These are phyloP conservation scores for Nephrotoma flavescens DNA, from an alignment of 2,888 invertebrate species.

Conservation along the genomic window DNA sequence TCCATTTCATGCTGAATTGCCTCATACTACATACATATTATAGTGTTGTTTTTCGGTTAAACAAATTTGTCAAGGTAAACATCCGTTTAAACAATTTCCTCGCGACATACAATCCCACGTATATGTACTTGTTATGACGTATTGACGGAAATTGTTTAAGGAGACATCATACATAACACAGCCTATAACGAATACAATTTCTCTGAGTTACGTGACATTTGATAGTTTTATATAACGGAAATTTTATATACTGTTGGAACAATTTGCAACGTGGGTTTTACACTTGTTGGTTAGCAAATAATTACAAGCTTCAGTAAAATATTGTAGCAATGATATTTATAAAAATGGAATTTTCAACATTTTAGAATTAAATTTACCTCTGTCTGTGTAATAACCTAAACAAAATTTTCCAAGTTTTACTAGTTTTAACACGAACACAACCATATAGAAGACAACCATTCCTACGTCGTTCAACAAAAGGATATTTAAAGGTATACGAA, in stretches of 20 bases:
- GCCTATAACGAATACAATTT: not conserved
- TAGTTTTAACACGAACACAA: not conserved
- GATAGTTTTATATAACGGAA: not conserved
- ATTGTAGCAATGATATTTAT: not conserved
- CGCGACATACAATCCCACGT: not conserved
- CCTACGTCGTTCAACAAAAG: not conserved
- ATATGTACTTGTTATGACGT: not conserved
- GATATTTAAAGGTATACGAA: not conserved
- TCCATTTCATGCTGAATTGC: not conserved
- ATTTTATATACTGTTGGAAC: too few species aligned
- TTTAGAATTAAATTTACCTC: not conserved
- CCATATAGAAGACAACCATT: not conserved
- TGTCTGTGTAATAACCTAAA: not conserved
- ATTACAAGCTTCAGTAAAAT: not conserved
- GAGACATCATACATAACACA: not conserved
- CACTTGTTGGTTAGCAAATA: too few species aligned
- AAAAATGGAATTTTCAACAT: not conserved
- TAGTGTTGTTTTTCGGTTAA: not conserved
- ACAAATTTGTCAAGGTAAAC: not conserved
- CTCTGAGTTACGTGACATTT: not conserved
- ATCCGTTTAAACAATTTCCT: not conserved
- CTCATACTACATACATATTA: not conserved
- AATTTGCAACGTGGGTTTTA: too few species aligned
- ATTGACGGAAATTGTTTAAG: not conserved
- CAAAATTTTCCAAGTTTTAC: not conserved